These are phyloP conservation scores for Plebejus melissa DNA, from an alignment of 2,888 invertebrate genomes.

Conservation along the genomic window DNA sequence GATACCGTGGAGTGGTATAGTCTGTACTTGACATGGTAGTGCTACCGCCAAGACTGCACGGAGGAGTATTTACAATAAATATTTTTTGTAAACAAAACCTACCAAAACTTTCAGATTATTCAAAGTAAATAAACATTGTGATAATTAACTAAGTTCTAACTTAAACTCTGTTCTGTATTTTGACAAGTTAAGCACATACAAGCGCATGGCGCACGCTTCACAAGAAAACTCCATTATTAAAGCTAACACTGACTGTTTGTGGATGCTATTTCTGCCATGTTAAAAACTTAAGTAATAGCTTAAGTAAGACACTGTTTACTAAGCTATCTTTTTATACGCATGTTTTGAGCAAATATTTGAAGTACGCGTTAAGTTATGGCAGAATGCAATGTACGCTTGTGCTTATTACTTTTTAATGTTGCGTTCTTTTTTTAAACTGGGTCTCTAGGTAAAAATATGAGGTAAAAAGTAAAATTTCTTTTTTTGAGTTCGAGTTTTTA, in stretches of 20 bases:
- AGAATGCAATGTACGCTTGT: conserved; percentile 18
- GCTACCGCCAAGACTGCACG: background rate
- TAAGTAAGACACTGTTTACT: conserved; percentile 22
- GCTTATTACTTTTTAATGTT: conserved; percentile 21
- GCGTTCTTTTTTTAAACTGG: conserved; percentile 8
- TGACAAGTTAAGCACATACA: background rate
- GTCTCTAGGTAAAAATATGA: conserved; percentile 5
- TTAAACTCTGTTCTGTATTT: background rate
- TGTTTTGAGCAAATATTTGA: conserved; percentile 24
- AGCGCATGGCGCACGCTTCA: conserved; percentile 28
- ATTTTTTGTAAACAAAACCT: no score
- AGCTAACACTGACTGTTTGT: conserved; percentile 34
- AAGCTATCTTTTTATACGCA: conserved; percentile 21
- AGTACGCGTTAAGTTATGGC: conserved; percentile 16
- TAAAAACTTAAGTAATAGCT: conserved; percentile 22
- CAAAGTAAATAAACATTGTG: no score
- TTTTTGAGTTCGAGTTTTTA: background rate
- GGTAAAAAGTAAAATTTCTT: conserved; percentile 10
- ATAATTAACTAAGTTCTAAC: background rate
- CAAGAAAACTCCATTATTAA: conserved; percentile 35
- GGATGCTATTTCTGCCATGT: conserved; percentile 23
- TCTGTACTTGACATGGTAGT: background rate
- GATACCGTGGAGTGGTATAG: background rate
- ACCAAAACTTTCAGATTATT: no score
- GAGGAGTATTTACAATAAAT: background rate